Evolutionary conservation across 2,113 vertebrate species (phyloP).

Genomic region (Callopanchax toddi): DNA sequence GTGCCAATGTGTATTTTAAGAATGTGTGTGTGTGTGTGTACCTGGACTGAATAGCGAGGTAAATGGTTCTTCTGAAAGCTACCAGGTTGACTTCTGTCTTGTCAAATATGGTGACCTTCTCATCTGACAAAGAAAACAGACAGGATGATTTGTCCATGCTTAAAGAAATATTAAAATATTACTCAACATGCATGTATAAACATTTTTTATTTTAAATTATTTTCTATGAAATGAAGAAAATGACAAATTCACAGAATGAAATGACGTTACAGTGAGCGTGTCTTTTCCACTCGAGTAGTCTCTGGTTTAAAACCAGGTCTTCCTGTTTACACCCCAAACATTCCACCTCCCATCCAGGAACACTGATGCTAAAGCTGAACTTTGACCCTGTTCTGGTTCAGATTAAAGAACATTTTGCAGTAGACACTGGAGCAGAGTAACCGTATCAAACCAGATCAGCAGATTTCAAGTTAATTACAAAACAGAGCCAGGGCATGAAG

Average conservation of each 20-base stretch:
- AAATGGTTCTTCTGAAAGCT: slow-evolving; percentile 96
- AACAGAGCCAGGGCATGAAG: no score
- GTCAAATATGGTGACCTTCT: slow-evolving; percentile 95
- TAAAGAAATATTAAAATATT: no score
- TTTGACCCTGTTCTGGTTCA: no score
- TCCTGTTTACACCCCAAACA: neutral
- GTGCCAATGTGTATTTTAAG: slow-evolving; percentile 19
- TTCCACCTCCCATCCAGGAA: neutral
- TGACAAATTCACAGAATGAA: no score
- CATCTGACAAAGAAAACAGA: slow-evolving; percentile 56
- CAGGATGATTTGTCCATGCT: neutral
- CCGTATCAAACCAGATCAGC: neutral
- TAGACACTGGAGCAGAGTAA: neutral
- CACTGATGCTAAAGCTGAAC: neutral
- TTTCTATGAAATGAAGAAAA: no score
- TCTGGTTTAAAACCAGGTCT: neutral
- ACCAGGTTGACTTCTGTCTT: slow-evolving; percentile 98
- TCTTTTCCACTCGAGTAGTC: no score
- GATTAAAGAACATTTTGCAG: no score
- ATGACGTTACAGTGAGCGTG: no score
- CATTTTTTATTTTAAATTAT: no score
- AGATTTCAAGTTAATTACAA: no score
- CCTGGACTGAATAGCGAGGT: slow-evolving; percentile 99
- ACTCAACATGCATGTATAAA: no score
- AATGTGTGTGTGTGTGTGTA: slow-evolving; percentile 62